Conservation (phyloP, 2,113 vertebrate genomes). For the Hippocampus comes region DNA sequence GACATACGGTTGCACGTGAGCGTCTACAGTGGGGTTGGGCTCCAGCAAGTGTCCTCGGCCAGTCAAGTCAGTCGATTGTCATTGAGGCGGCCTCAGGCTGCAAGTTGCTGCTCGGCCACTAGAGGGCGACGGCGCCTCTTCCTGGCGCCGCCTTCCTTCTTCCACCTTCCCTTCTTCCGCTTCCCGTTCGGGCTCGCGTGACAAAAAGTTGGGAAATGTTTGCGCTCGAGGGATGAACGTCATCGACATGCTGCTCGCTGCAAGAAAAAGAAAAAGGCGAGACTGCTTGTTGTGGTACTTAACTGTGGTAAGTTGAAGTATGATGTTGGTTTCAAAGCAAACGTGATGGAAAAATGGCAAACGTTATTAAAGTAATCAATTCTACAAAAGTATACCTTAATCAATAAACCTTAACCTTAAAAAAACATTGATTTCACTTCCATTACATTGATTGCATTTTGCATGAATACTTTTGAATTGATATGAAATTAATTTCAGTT, state of each 20-base stretch:
- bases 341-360: too few relatives aligned
- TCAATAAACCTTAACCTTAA: too few relatives aligned
- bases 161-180: not conserved
- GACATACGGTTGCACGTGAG: slow-evolving; percentile 65
- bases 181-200: slow-evolving; percentile 77
- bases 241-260: slow-evolving; percentile 80
- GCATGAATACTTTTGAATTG: too few relatives aligned
- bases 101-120: slow-evolving; percentile 84
- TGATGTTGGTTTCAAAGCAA: too few relatives aligned
- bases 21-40: slow-evolving; percentile 45
- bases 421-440: too few relatives aligned
- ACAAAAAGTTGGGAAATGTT: slow-evolving; percentile 90
- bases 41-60: slow-evolving; percentile 64
- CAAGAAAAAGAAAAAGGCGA: not conserved
- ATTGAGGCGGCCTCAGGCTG: slow-evolving; percentile 83
- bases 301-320: too few relatives aligned
- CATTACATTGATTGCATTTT: too few relatives aligned
- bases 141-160: slow-evolving; percentile 52
- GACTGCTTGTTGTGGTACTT: not conserved
- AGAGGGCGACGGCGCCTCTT: slow-evolving; percentile 80
- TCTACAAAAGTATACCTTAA: too few relatives aligned
- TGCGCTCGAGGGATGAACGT: slow-evolving; percentile 89
- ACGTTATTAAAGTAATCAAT: too few relatives aligned
- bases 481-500: too few relatives aligned
- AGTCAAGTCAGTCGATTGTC: slow-evolving; percentile 65